phyloP scores from a whole-genome alignment of 2,888 invertebrate species.

The Octonoba sinensis region DNA sequence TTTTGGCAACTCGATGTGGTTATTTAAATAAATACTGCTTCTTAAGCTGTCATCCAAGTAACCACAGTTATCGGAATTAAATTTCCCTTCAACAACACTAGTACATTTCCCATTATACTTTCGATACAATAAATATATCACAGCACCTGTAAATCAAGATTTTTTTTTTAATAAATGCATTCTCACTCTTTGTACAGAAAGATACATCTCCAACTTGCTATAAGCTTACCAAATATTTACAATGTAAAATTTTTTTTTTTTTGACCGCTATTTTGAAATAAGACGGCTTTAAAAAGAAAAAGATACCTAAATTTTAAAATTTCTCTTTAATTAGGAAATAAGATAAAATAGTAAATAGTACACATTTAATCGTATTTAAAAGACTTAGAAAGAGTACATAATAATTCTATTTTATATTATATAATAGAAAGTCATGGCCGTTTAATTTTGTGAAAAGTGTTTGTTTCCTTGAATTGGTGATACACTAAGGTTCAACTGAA shows the following conservation, averaged over 20 bases:
- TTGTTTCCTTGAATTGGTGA: no score
- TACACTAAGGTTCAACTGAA: no score
- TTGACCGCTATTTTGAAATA: neutral
- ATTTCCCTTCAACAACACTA: slow-evolving; percentile 64
- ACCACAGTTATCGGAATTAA: slow-evolving; percentile 65
- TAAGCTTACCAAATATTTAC: neutral
- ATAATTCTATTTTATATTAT: no score
- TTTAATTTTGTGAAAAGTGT: no score
- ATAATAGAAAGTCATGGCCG: no score
- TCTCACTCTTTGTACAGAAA: neutral
- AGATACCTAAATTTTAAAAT: no score
- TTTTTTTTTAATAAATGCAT: neutral
- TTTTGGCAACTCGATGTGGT: slow-evolving; percentile 67
- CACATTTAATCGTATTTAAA: no score
- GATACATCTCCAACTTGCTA: neutral
- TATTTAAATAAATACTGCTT: slow-evolving; percentile 67
- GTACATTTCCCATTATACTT: slow-evolving; percentile 57
- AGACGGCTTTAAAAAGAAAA: neutral
- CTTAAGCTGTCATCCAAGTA: slow-evolving; percentile 67
- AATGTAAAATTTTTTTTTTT: neutral
- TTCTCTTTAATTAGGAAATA: no score
- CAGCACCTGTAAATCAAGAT: slow-evolving; percentile 42
- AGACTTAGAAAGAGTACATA: no score
- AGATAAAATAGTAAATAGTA: no score
- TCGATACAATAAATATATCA: slow-evolving; percentile 60